Percentiles rank a stretch among this genome's conserved stretches.
phyloP scores from a whole-genome alignment of 2,113 vertebrate genomes.

The Elachura formosa region DNA sequence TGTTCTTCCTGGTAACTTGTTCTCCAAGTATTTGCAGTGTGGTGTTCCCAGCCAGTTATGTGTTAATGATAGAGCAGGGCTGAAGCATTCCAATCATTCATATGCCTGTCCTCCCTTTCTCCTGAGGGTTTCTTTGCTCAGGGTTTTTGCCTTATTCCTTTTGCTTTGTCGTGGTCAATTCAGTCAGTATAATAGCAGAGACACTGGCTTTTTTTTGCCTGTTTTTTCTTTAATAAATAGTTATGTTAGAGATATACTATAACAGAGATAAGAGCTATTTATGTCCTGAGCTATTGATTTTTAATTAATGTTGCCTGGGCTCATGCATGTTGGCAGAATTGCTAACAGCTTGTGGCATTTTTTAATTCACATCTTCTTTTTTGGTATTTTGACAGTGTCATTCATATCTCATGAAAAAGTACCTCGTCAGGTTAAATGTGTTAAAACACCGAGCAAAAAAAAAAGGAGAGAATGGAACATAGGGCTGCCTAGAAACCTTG shows the following conservation, averaged over 20 bases:
- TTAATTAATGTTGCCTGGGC: slow-evolving; percentile 80
- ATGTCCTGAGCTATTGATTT: slow-evolving; percentile 77
- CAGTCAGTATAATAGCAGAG: slow-evolving; percentile 66
- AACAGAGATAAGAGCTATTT: slow-evolving; percentile 75
- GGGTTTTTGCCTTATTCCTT: slow-evolving; percentile 53
- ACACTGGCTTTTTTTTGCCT: slow-evolving; percentile 20
- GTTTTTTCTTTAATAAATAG: slow-evolving; percentile 49
- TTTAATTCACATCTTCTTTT: slow-evolving; percentile 75
- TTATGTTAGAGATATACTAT: slow-evolving; percentile 71
- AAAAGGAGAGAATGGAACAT: slow-evolving; percentile 70
- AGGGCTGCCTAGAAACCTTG: slow-evolving; percentile 82
- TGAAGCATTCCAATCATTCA: slow-evolving; percentile 71
- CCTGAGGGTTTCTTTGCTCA: slow-evolving; percentile 25
- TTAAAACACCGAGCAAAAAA: slow-evolving; percentile 70
- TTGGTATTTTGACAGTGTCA: slow-evolving; percentile 80
- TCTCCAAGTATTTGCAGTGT: slow-evolving; percentile 4
- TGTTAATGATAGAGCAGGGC: slow-evolving; percentile 60
- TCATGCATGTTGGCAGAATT: slow-evolving; percentile 74
- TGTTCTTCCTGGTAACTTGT: slow-evolving; percentile 62
- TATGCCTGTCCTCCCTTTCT: slow-evolving; percentile 67
- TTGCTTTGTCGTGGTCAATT: slow-evolving; percentile 70
- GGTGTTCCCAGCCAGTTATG: slow-evolving; percentile 55
- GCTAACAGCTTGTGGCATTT: slow-evolving; percentile 83
- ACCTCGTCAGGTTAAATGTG: slow-evolving; percentile 83
- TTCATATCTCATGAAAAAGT: slow-evolving; percentile 78